Conservation (phyloP, 2,797 vertebrate species). For the Peromyscus nudipes region DNA sequence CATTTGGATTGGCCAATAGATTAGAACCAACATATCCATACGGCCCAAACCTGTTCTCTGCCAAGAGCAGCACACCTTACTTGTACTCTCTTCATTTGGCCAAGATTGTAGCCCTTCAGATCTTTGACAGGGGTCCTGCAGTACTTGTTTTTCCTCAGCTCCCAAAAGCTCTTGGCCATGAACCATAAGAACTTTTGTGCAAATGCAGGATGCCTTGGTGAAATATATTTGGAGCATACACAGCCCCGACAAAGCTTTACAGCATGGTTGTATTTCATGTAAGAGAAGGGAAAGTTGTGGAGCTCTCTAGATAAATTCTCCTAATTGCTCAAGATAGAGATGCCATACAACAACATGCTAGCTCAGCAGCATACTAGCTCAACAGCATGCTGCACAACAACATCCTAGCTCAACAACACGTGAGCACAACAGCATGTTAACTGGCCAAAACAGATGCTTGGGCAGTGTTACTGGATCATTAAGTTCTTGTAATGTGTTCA, state of each 20-base stretch:
- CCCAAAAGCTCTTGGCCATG: constrained; percentile 6
- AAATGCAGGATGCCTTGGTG: neutral
- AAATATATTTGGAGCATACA: neutral
- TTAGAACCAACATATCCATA: constrained; percentile 44
- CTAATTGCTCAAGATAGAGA: constrained; percentile 9
- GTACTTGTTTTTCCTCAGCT: neutral
- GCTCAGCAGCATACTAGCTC: neutral
- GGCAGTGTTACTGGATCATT: neutral
- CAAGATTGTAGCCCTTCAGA: constrained; percentile 36
- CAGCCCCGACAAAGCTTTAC: neutral
- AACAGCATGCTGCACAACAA: no score
- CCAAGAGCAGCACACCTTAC: constrained; percentile 30
- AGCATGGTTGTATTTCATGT: neutral
- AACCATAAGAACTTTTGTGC: neutral
- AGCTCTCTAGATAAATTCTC: constrained; percentile 15
- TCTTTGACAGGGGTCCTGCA: neutral
- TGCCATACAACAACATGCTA: neutral
- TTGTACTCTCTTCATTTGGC: constrained; percentile 45
- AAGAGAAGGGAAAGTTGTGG: neutral
- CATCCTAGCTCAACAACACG: no score
- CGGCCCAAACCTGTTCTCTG: constrained; percentile 42
- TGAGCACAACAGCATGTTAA: neutral
- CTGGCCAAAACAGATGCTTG: neutral
- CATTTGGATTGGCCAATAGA: constrained; percentile 38
- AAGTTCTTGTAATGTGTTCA: neutral